Base-by-base conservation (phyloP, 1,140 invertebrate genomes). In the Coptotermes formosanus region DNA sequence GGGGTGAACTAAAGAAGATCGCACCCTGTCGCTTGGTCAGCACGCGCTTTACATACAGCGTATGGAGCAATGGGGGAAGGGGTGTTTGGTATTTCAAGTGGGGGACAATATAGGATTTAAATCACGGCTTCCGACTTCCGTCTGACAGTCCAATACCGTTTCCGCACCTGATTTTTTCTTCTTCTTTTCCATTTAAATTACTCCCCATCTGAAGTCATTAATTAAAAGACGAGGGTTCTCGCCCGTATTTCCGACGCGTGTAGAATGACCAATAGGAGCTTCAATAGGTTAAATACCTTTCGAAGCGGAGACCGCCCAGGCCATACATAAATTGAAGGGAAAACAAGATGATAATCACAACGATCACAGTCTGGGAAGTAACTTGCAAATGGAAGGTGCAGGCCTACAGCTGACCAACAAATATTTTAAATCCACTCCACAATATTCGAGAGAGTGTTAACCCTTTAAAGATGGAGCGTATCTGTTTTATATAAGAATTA, bases 151-250 rank as follows among this genome's bases (percentile, higher is more conserved):
- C 64, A 75, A 75, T 30, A 25, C n/a, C 64, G 64, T 30, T 75
- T 75, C 64, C 64, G 64, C 64, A 75, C 64, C 64, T 75, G 64
- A 75, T 75, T 75, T 75, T 75, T 75, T 75, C n/a, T 69, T 7
- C n/a, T 75, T 75, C 64, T 75, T 75, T 75, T 75, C 64, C 25
- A 75, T 75, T 8, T 30, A 75, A 30, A 25, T 14, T 75, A 9
- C 64, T 75, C 52, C 52, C 52, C 4, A 4, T 21, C 52, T 55
- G 52, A 55, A 55, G 52, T 55, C 64, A 30, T 75, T 75, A 75
- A 75, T 75, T 75, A 75, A 75, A 11, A 30, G n/a, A 25, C 0
- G 64, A 30, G 64, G n/a, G 64, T 75, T 30, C 25, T 75, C 64
- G n/a, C 64, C 64, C 64, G 7, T 75, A 75, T 75, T 14, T 30